phyloP scores from a whole-genome alignment of 2,113 vertebrate genomes.

The Hipposideros armiger region DNA sequence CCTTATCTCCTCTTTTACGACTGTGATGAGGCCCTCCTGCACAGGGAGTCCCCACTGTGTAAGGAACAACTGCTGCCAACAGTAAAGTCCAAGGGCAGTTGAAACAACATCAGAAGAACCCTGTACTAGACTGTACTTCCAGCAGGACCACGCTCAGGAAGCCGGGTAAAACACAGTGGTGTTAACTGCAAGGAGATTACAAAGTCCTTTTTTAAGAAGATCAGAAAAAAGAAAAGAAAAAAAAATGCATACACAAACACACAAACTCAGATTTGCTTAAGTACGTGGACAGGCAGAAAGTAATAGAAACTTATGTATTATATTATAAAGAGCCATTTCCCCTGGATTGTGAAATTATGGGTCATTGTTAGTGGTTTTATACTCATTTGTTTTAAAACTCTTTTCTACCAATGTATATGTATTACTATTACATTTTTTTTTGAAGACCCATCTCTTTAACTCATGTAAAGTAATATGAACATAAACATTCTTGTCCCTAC shows the following conservation, averaged over 20 bases:
- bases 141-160: background rate
- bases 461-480: background rate
- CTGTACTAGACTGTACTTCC: too few relatives aligned
- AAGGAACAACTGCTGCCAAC: background rate
- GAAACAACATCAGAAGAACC: background rate
- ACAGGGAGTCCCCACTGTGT: background rate
- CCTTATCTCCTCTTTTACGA: background rate
- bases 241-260: background rate
- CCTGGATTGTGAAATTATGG: background rate
- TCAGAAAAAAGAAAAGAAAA: background rate
- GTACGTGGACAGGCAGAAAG: background rate
- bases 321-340: background rate
- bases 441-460: background rate
- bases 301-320: background rate
- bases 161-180: background rate
- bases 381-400: background rate
- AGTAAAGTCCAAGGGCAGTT: background rate
- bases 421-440: background rate
- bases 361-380: background rate
- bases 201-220: background rate
- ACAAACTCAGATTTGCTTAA: background rate
- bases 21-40: background rate
- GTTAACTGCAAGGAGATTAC: background rate
- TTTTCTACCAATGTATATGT: background rate
- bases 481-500: background rate